Evolutionary conservation across 2,888 invertebrate species (phyloP).

Genomic region (Palloptera scutellata): DNA sequence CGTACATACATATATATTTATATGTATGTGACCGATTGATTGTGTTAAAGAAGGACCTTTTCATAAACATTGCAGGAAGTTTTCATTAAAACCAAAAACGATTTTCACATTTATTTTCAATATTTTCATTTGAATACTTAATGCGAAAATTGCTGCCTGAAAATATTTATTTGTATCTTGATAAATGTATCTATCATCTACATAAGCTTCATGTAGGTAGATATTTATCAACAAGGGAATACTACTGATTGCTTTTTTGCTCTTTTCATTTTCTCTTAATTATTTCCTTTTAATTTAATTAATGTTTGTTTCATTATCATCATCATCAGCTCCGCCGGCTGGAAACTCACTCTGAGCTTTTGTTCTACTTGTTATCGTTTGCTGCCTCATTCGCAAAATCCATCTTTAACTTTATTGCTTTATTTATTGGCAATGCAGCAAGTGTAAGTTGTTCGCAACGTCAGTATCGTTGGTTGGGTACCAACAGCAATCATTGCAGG

Average conservation of each 20-base stretch:
- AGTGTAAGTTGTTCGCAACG: not conserved
- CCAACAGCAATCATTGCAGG: not conserved
- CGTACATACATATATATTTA: slow-evolving; percentile 10
- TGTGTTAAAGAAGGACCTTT: not conserved
- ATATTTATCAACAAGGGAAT: not conserved
- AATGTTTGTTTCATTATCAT: not conserved
- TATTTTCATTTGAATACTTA: too few species aligned
- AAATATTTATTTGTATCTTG: too few species aligned
- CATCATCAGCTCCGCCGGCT: too few species aligned
- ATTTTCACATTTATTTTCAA: too few species aligned
- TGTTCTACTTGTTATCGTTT: too few species aligned
- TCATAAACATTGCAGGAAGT: not conserved
- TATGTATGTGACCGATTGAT: not conserved
- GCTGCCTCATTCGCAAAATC: too few species aligned
- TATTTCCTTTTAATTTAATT: slow-evolving; percentile 11
- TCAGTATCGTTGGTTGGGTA: not conserved
- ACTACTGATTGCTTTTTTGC: not conserved
- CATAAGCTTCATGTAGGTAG: not conserved
- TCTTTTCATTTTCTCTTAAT: not conserved
- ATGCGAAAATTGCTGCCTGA: too few species aligned
- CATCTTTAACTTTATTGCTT: not conserved
- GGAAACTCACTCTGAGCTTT: too few species aligned
- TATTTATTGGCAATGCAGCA: not conserved
- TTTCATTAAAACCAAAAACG: not conserved
- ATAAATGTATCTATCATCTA: not conserved